Evolutionary conservation across 2,888 invertebrate genomes (phyloP).

Genomic region (Brenthis ino): DNA sequence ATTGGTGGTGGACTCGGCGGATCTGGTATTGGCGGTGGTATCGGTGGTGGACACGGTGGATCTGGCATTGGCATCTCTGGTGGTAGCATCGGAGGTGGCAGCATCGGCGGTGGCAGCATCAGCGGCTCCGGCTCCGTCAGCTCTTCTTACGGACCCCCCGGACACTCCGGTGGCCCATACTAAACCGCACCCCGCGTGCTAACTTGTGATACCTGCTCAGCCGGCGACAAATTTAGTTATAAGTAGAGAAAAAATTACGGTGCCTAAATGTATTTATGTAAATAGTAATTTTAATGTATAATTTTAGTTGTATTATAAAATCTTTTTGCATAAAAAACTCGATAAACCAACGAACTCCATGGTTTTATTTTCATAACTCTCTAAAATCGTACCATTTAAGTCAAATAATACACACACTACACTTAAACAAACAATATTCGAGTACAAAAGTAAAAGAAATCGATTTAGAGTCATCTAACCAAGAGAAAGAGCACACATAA

Average conservation of each 20-base stretch:
- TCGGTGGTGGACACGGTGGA: slow-evolving; percentile 48
- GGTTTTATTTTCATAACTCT: slow-evolving; percentile 37
- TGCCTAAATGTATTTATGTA: slow-evolving; percentile 83
- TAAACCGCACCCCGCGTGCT: slow-evolving; percentile 66
- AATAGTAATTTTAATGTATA: slow-evolving; percentile 82
- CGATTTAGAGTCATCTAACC: slow-evolving; percentile 21
- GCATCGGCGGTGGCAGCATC: slow-evolving; percentile 49
- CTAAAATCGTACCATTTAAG: slow-evolving; percentile 35
- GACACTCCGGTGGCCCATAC: slow-evolving; percentile 87
- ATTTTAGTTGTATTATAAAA: slow-evolving; percentile 79
- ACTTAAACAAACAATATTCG: slow-evolving; percentile 17
- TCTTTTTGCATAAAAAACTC: slow-evolving; percentile 77
- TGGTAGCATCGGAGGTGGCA: slow-evolving; percentile 52
- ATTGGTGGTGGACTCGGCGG: slow-evolving; percentile 50
- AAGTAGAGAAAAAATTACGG: slow-evolving; percentile 83
- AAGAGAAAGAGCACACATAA: slow-evolving; percentile 31
- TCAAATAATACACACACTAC: slow-evolving; percentile 1
- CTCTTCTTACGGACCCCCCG: slow-evolving; percentile 85
- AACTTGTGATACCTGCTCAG: slow-evolving; percentile 79
- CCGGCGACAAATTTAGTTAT: slow-evolving; percentile 76
- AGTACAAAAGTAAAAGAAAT: slow-evolving; percentile 36
- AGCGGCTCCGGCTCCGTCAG: slow-evolving; percentile 64
- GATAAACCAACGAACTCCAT: slow-evolving; percentile 56
- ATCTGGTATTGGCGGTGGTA: slow-evolving; percentile 45
- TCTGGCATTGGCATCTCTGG: slow-evolving; percentile 52